Base-by-base conservation (phyloP, 2,113 vertebrate genomes). In the Sula dactylatra region DNA sequence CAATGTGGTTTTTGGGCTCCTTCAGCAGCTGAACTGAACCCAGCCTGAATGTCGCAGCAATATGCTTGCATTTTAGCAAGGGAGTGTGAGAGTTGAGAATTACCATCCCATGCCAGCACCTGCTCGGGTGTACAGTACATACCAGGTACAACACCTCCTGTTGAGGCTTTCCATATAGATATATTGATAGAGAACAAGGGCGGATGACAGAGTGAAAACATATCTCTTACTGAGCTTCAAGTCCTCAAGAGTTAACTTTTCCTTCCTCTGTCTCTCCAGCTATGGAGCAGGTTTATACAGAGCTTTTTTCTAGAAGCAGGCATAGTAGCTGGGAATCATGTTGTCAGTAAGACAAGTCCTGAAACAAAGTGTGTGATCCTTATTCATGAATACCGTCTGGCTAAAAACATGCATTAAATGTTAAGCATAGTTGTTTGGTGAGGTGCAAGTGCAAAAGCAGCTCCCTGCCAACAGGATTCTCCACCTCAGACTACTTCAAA, bases 141-240 rank as follows among this genome's bases (percentile, higher is more conserved):
- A 5, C 14, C 31, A 45, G 29, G 54, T 3, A 16, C 40, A 29
- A 12, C 1, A 0, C 32, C 59, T 67, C 74, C 71, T 14, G 3
- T 0, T 18, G 67, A 47, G 40, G 22, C 22, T 47, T 72, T 29
- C 62, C 36, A 1, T 6, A 0, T 2, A 15, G n/a, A 22, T 25
- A 1, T 5, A 27, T 1, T 6, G n/a, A 3, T 0, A 27, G 72
- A 42, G 76, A 77, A 14, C 7, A 25, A 36, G 29, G 32, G 31
- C 87, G 42, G 1, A 4, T 13, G 31, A 26, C 59, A 8, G 16
- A 83, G 47, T 10, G 32, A 52, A 80, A 55, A 66, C 2, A 0
- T 29, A 2, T 32, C 38, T 69, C 34, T 21, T 4, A 5, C 3
- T 7, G 64, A 29, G 13, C 10, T 54, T 42, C 34, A 50, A 1